Base-by-base conservation (phyloP, 2,797 vertebrate genomes). In the Argentina silus region DNA sequence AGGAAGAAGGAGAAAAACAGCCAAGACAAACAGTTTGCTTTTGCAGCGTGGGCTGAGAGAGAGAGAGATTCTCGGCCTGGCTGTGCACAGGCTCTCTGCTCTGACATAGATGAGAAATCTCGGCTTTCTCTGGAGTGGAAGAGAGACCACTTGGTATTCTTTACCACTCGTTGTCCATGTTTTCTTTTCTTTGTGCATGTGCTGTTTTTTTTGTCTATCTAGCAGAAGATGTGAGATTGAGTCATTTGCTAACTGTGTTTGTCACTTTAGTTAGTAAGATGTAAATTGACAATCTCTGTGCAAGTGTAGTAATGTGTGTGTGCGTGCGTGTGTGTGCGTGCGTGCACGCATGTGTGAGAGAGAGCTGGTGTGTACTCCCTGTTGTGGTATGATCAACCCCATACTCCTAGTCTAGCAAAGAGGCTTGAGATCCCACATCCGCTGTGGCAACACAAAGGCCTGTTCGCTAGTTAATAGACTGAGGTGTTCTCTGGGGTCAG, bases 11-110 rank as follows among this genome's bases (percentile, higher is more conserved):
- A 57, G 85, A 81, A 72, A 90, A 88, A 86, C 78, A 86, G 83
- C 86, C 82, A 92, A 91, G 88, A 86, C 86, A 89, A 93, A 93
- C 86, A 88, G 83, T 91, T 91, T 88, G 84, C 83, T 87, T 36
- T 85, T 85, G 78, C 84, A 84, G 85, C 86, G 82, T 89, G 88
- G 89, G 84, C 83, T 66, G 83, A 81, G 71, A 85, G 51, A 75
- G 70, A 85, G 80, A 85, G 82, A 84, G 51, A 79, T 72, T 80
- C 75, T 82, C 14, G n/a, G 48, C n/a, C n/a, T n/a, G n/a, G n/a
- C n/a, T n/a, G n/a, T n/a, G n/a, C n/a, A n/a, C n/a, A n/a, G n/a
- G n/a, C n/a, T n/a, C n/a, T n/a, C n/a, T n/a, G n/a, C n/a, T n/a
- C n/a, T n/a, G n/a, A 65, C 19, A 50, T 50, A 17, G 65, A 80